phyloP scores from a whole-genome alignment of 1,140 invertebrate species.

The Pachypsylla venusta region DNA sequence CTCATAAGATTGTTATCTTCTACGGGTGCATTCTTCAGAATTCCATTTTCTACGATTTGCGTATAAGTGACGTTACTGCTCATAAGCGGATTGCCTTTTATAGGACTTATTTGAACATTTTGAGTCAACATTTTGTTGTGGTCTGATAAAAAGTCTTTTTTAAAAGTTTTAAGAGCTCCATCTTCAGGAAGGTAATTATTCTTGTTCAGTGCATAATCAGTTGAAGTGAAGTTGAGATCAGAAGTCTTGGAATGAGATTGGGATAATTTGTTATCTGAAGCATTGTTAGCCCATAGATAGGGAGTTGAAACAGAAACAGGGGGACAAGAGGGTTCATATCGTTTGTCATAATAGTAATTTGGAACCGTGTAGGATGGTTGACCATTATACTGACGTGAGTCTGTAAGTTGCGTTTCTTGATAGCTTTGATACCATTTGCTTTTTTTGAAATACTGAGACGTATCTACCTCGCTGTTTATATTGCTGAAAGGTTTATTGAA shows the following conservation, averaged over 20 bases:
- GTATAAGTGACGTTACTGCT: neutral
- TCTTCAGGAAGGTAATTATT: neutral
- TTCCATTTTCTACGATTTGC: conserved; percentile 5
- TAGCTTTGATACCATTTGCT: conserved; percentile 5
- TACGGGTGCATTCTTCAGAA: conserved; percentile 4
- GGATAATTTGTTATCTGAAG: neutral
- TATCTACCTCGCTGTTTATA: neutral
- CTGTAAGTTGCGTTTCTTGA: neutral
- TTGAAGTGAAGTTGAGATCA: neutral
- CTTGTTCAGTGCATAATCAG: neutral
- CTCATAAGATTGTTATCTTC: conserved; percentile 1
- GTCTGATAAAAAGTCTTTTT: neutral
- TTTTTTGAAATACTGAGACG: conserved; percentile 1
- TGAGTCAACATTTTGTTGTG: neutral
- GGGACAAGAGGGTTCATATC: neutral
- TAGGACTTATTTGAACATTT: conserved; percentile 4
- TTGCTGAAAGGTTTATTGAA: too few relatives aligned
- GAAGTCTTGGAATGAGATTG: neutral
- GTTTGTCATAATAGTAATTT: neutral
- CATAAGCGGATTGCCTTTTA: conserved; percentile 2
- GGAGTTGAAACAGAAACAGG: too few relatives aligned
- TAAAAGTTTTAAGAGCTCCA: neutral
- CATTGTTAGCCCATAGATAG: neutral
- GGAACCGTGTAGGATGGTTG: neutral
- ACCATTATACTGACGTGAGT: neutral